Base-by-base conservation (phyloP, 2,888 invertebrate species). In the Cryptocheilus praepositus region DNA sequence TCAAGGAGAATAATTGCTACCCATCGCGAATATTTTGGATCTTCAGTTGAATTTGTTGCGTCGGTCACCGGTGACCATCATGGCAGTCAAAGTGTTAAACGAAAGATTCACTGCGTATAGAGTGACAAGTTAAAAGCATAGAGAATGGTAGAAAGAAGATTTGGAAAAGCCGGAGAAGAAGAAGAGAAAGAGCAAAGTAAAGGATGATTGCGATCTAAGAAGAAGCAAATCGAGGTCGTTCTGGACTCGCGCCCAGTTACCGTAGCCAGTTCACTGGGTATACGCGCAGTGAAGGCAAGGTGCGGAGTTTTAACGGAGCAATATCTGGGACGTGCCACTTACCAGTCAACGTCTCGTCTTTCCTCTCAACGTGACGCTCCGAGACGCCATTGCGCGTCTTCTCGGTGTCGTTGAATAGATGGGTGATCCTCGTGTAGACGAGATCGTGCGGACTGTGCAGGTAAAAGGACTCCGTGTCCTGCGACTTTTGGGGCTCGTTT, bases 381-480 rank as follows among this genome's bases (percentile, higher is more conserved):
- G 61, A 60, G 63, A 61, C 62, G 64, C 56, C 67, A 68, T 67
- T 69, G 1, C 74, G 77, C 51, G 74, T 46, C 64, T 80, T 83
- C 49, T 83, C 85, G 21, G 70, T 76, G 45, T 83, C 90, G 85
- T 94, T 93, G 89, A 96, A 96, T 71, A 96, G 90, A 85, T 95
- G 95, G 60, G 95, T 92, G 57, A 96, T 95, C 60, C 96, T 92
- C 87, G 96, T 95, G 89, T 96, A 96, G 71, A 93, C 92, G 52
- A 95, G 90, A 78, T 95, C 94, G 67, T 95, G 94, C 0, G 94
- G 94, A 83, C 94, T 94, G 89, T 96, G 96, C 60, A 97, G 91
- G 87, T 95, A 97, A 90, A 96, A 97, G 5, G 94, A 93, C 81
- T 93, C 93, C n/a, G 81, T 73, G 69, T 86, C 85, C 75, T 86